Evolutionary conservation across 1,140 invertebrate genomes (phyloP).

Genomic region (Cydia strobilella): DNA sequence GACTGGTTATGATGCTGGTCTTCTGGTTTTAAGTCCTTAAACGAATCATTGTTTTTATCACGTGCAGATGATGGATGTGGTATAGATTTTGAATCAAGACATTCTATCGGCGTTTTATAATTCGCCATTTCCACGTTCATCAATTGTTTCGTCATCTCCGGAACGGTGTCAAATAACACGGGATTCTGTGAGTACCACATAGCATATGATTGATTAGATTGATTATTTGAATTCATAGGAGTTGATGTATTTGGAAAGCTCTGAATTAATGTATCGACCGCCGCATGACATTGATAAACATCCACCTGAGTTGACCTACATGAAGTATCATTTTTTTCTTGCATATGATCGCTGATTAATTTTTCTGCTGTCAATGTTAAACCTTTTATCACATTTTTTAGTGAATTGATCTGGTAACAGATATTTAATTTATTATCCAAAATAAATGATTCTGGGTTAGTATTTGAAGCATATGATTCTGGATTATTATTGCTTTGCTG

Average conservation of each 20-base stretch:
- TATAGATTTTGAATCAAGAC: neutral
- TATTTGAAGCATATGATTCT: neutral
- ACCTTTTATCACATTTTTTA: constrained; percentile 54
- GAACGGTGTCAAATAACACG: neutral
- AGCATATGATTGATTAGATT: neutral
- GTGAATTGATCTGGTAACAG: constrained; percentile 53
- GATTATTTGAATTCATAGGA: neutral
- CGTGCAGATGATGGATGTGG: neutral
- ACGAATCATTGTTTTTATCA: neutral
- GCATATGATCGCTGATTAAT: constrained; percentile 39
- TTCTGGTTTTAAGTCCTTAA: neutral
- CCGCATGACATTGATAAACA: neutral
- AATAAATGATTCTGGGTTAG: neutral
- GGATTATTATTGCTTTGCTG: neutral
- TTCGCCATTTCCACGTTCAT: constrained; percentile 41
- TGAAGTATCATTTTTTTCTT: neutral
- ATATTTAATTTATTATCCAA: constrained; percentile 39
- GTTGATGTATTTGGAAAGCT: neutral
- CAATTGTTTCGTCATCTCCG: neutral
- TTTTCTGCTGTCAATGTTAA: constrained; percentile 52
- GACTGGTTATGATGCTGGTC: neutral
- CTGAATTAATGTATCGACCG: neutral
- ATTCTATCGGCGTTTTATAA: neutral
- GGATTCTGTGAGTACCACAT: constrained; percentile 4
- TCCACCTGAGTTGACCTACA: neutral